These are phyloP conservation scores for Piscicola geometra DNA, from an alignment of 2,888 invertebrate genomes.

Conservation along the genomic window DNA sequence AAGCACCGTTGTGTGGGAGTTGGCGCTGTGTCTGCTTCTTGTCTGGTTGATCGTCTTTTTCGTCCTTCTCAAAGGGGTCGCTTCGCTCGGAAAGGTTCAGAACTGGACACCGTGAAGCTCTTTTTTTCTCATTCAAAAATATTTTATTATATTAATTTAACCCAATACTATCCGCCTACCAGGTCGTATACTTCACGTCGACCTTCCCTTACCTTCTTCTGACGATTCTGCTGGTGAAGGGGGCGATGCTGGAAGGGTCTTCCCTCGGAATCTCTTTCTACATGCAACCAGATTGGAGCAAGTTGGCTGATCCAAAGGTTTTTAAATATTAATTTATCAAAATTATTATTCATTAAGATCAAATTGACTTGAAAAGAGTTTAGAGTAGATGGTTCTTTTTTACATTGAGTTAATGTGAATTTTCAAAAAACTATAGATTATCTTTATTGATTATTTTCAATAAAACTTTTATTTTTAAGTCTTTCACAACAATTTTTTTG, in stretches of 20 bases:
- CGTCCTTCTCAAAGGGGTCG: constrained; percentile 53
- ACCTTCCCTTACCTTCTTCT: constrained; percentile 44
- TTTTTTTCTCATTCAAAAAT: no score
- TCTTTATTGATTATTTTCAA: no score
- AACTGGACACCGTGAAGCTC: neutral
- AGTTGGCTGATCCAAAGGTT: constrained; percentile 56
- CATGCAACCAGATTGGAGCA: constrained; percentile 69
- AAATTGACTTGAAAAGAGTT: no score
- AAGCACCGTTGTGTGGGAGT: constrained; percentile 49
- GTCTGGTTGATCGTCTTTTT: constrained; percentile 53
- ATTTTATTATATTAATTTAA: no score
- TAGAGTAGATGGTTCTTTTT: no score
- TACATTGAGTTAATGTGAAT: no score
- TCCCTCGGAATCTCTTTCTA: constrained; percentile 69
- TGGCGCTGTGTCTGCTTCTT: constrained; percentile 50
- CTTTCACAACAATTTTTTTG: no score
- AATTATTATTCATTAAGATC: no score
- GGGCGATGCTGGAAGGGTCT: constrained; percentile 55
- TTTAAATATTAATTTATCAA: neutral
- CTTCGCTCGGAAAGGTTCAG: constrained; percentile 52
- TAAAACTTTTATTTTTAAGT: no score
- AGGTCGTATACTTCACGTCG: constrained; percentile 42
- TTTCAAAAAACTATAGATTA: no score
- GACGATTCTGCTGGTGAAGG: constrained; percentile 42
- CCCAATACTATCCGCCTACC: no score